Base-by-base conservation (phyloP, 2,888 invertebrate genomes). In the Eilema depressum region DNA sequence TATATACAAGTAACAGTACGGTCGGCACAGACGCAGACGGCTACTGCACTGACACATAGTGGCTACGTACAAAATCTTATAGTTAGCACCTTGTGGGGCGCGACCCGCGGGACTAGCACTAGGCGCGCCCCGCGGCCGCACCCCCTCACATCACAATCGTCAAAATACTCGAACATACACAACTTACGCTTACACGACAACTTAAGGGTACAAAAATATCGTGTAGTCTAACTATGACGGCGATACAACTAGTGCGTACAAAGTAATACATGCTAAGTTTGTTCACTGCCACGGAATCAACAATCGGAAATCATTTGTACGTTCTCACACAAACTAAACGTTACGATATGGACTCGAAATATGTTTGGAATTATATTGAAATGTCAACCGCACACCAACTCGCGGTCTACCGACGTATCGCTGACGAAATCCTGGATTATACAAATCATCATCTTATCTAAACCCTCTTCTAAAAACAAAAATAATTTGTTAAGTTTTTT, bases 301-400 rank as follows among this genome's bases (percentile, higher is more conserved):
- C 37, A 47, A 14, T 25, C 69, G 26, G 72, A 28, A n/a, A 59
- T 37, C 41, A 26, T 59, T 66, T 59, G 66, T 59, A 66, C 67
- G 61, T 26, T 67, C 47, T 75, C 76, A 74, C 70, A 61, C 59
- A 17, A 68, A 72, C 70, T 81, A 78, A 77, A 78, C 71, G 56
- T 78, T 84, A 88, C 88, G 93, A 92, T 92, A 92, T 91, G 91
- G 85, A 84, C 86, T 84, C 76, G 87, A 83, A 91, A 92, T 91
- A 92, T 91, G 90, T 90, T 85, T 88, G 77, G 83, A 82, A 76
- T 83, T 79, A 70, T 26, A 20, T 64, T 71, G 60, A 71, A 59
- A 70, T 67, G 70, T 70, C 8, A 25, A 59, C 23, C 63, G 28
- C 41, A 59, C 57, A 28, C 17, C 59, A 28, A 23, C 57, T 20